Evolutionary conservation across 1,140 invertebrate genomes (phyloP).

Genomic region (Streblospio benedicti): DNA sequence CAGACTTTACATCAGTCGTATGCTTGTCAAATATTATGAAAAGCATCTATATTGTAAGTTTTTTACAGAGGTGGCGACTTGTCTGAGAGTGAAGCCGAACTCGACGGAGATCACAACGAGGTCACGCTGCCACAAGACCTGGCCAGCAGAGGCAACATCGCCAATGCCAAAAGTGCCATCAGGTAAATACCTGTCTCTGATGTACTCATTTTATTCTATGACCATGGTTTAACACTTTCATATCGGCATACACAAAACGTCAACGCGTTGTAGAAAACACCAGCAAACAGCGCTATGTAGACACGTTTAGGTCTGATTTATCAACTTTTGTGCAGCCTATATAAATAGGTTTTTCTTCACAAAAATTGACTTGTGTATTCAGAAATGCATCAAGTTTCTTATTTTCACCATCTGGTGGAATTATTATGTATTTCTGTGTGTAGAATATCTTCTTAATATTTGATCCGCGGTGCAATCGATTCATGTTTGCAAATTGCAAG

Average conservation of each 20-base stretch:
- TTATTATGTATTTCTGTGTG: too few species aligned
- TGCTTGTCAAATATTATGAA: too few species aligned
- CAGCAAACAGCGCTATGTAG: too few species aligned
- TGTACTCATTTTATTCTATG: background rate
- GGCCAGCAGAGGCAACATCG: slow-evolving; percentile 63
- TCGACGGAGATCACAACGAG: slow-evolving; percentile 50
- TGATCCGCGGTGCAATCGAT: too few species aligned
- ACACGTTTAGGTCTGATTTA: too few species aligned
- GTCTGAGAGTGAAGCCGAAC: slow-evolving; percentile 91
- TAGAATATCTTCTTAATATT: too few species aligned
- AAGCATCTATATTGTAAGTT: too few species aligned
- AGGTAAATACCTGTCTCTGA: slow-evolving; percentile 29
- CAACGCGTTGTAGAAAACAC: background rate
- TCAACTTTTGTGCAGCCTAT: too few species aligned
- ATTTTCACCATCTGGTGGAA: too few species aligned
- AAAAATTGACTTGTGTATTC: background rate
- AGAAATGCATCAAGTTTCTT: too few species aligned
- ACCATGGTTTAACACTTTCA: background rate
- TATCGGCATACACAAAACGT: background rate
- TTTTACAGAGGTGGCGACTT: slow-evolving; percentile 59
- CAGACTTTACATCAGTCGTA: too few species aligned
- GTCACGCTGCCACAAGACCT: slow-evolving; percentile 52
- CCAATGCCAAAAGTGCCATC: slow-evolving; percentile 65
- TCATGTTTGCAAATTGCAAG: too few species aligned
- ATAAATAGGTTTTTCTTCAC: background rate